Evolutionary conservation across 2,888 invertebrate species (phyloP), one percentile per base, ranked within the genome.

Genomic region (Leptinotarsa rubiginosa): DNA sequence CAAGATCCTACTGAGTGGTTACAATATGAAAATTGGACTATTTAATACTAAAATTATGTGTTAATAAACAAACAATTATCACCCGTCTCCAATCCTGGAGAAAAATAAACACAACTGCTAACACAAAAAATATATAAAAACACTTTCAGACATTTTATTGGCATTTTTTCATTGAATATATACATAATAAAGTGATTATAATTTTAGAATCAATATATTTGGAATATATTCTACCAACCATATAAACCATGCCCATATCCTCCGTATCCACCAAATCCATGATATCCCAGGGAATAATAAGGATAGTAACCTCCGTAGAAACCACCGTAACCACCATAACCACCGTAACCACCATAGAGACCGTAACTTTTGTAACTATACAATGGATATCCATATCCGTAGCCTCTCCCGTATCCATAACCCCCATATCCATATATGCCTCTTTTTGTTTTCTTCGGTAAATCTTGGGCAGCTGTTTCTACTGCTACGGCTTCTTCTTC

Each of bases 401-500:
- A 70, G 41, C 76, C 75, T 49, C 62, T 47, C 7, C 73, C 71
- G 52, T 72, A 69, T 3, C 74, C 73, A 18, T 65, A 65, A 5
- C 56, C 54, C 4, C 72, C 73, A 49, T 75, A 75, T 67, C 75
- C 70, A 22, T 75, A 75, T 18, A 78, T 75, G 3, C 78, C 78
- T 54, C 78, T 73, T 66, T 78, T 78, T 3, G 78, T 73, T 54
- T 72, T 76, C 69, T 72, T 78, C 1, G 70, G 20, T 65, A 54
- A 50, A 18, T 68, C 75, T 13, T 75, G 70, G 4, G 70, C 52
- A 10, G 54, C 75, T 18, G 47, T 49, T 15, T 70, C 70, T 7
- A 67, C 5, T 20, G 76, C 75, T 10, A 70, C 65, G 5, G 67
- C 13, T 25, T 49, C 22, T 59, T 75, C 72, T 74, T 76, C 75